Evolutionary conservation across 2,113 vertebrate genomes (phyloP).

Genomic region (Thomomys bottae): DNA sequence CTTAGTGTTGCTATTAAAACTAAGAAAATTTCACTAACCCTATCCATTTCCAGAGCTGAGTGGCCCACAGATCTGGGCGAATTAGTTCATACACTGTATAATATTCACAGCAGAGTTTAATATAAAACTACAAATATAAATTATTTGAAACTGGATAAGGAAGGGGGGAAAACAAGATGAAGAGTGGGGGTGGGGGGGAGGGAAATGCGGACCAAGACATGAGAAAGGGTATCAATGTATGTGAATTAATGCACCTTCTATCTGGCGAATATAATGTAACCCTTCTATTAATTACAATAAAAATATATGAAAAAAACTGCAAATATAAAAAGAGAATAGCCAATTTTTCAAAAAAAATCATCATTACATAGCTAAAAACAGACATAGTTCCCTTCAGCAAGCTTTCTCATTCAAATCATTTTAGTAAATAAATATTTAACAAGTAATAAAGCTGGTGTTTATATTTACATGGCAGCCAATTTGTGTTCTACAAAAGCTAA

Average conservation of each 20-base stretch:
- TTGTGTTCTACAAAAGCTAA: conserved; percentile 85
- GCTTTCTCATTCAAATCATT: conserved; percentile 83
- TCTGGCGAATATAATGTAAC: too few relatives aligned
- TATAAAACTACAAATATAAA: conserved; percentile 74
- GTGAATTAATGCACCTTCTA: too few relatives aligned
- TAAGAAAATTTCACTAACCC: conserved; percentile 65
- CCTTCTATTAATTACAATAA: too few relatives aligned
- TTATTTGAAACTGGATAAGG: too few relatives aligned
- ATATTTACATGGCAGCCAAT: conserved; percentile 86
- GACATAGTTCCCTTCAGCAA: conserved; percentile 77
- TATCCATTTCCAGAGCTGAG: conserved; percentile 66
- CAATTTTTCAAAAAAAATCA: conserved; percentile 63
- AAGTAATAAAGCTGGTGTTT: conserved; percentile 85
- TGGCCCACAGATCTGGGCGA: conserved; percentile 35
- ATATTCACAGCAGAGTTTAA: conserved; percentile 55
- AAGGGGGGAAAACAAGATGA: too few relatives aligned
- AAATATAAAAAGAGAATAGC: conserved; percentile 73
- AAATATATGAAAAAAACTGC: too few relatives aligned
- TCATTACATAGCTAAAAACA: conserved; percentile 68
- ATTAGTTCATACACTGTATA: conserved; percentile 72
- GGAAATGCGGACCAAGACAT: too few relatives aligned
- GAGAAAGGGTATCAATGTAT: too few relatives aligned
- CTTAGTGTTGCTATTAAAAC: conserved; percentile 51
- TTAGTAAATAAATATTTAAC: conserved; percentile 87
- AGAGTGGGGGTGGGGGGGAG: too few relatives aligned